phyloP scores from a whole-genome alignment of 2,113 vertebrate species.

The Manacus vitellinus region DNA sequence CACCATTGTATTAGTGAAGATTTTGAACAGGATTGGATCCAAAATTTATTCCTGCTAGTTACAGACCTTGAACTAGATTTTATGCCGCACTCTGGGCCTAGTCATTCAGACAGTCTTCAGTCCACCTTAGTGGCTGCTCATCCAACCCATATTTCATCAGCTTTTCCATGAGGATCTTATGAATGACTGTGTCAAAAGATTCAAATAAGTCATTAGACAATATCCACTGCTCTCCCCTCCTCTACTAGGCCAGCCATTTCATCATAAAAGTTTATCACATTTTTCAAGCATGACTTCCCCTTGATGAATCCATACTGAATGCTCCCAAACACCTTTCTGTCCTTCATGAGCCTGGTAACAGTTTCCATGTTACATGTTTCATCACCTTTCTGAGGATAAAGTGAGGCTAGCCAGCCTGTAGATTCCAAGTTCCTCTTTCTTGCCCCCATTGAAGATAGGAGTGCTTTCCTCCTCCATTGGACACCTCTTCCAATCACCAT shows the following conservation, averaged over 20 bases:
- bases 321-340: background rate
- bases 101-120: background rate
- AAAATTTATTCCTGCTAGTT: background rate
- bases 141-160: background rate
- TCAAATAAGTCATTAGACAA: background rate
- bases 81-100: background rate
- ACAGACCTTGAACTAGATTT: background rate
- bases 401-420: background rate
- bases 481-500: background rate
- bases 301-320: background rate
- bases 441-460: accelerated
- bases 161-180: background rate
- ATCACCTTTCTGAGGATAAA: background rate
- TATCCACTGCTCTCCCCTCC: background rate
- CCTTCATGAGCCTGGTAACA: background rate
- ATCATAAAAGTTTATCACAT: background rate
- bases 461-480: background rate
- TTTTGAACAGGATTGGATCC: background rate
- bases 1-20: background rate
- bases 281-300: background rate
- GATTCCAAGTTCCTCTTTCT: background rate
- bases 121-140: background rate
- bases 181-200: background rate
- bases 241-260: background rate
- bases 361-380: background rate